Evolutionary conservation across 2,797 vertebrate species (phyloP), one percentile per base, ranked within the genome.

Genomic region (Pygocentrus nattereri): DNA sequence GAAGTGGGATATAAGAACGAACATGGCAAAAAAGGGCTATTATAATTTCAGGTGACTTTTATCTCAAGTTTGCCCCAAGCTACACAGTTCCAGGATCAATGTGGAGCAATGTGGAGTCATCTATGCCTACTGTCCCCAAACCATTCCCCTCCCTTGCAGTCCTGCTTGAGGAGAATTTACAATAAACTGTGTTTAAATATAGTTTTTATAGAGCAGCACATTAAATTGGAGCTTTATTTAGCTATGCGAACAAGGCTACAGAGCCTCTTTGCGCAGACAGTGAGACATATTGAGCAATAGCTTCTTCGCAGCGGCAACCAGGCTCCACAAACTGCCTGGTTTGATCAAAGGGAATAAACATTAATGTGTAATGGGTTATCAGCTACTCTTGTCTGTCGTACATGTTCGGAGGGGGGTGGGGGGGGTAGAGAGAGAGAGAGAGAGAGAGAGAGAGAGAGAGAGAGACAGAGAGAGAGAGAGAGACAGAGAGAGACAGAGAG

Each of bases 291-390:
- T 78, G 65, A 82, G 71, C 79, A 76, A 44, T 62, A 47, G 76
- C 73, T 71, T 8, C 71, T 67, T 76, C 74, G 50, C 82, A 25
- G 30, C 44, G 5, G 64, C 71, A 77, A 73, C 71, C 73, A 68
- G 64, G 50, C 38, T 41, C 74, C 49, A 47, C 80, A 86, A 88
- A 91, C 87, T 89, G 89, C 90, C 90, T 88, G 88, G 84, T 90
- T 88, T 91, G 90, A 94, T 94, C 92, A 95, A 94, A 95, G 92
- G 89, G 93, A 93, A 94, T 94, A 94, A 92, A 93, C 92, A 94
- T 94, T 93, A 93, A 93, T 93, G 91, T 91, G 91, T 94, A 94
- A 94, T 94, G 92, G 93, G 92, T 93, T 93, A 94, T 94, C 92
- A 93, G 92, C 92, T 94, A 85, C 80, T 61, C 65, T 77, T 92